Evolutionary conservation across 2,888 invertebrate genomes (phyloP).

Genomic region (Rutpela maculata): DNA sequence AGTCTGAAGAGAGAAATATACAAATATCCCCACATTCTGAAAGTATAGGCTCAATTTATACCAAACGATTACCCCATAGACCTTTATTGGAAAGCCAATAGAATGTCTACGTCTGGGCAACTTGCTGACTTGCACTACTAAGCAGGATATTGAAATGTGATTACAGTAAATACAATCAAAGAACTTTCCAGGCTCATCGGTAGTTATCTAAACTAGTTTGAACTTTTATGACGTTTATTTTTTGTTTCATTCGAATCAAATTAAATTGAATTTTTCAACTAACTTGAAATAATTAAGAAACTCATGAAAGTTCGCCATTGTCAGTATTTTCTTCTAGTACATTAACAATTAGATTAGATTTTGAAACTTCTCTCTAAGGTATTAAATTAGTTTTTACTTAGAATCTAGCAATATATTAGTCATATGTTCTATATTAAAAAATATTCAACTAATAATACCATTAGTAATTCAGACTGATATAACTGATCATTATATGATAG

Average conservation of each 20-base stretch:
- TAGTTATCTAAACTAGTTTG: conserved; percentile 29
- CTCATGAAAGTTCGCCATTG: background rate
- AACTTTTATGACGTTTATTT: conserved; percentile 44
- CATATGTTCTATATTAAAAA: too few relatives aligned
- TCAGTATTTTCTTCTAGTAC: background rate
- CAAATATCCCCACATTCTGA: background rate
- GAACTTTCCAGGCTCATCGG: conserved; percentile 44
- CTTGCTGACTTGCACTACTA: conserved; percentile 58
- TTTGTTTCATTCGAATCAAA: conserved; percentile 42
- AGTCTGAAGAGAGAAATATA: background rate
- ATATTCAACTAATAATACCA: too few relatives aligned
- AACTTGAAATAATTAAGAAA: conserved; percentile 9
- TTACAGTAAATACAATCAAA: conserved; percentile 65
- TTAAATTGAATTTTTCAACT: conserved; percentile 8
- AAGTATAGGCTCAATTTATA: conserved; percentile 28
- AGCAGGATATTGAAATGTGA: conserved; percentile 66
- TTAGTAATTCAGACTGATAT: too few relatives aligned
- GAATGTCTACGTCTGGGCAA: conserved; percentile 28
- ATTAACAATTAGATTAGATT: background rate
- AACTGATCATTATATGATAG: too few relatives aligned
- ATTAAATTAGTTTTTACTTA: background rate
- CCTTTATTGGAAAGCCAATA: conserved; percentile 21
- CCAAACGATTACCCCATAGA: conserved; percentile 17
- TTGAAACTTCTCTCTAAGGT: background rate
- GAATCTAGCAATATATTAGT: too few relatives aligned